phyloP scores from a whole-genome alignment of 2,888 invertebrate species.

The Ametastegia equiseti region DNA sequence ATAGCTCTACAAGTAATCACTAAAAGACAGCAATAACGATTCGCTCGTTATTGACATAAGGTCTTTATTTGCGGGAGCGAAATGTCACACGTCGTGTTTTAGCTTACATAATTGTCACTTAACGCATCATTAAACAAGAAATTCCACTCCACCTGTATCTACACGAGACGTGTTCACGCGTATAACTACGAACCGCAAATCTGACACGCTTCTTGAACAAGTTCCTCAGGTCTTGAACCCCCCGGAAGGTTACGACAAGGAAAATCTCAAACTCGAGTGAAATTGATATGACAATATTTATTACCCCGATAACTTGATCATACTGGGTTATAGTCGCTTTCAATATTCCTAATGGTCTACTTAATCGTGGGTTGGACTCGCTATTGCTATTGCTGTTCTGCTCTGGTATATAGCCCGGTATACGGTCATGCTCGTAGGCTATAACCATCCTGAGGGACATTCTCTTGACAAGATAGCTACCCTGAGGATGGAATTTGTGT shows the following conservation, averaged over 20 bases:
- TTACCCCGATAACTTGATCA: background rate
- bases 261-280: background rate
- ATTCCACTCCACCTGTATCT: slow-evolving; percentile 4
- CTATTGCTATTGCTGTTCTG: background rate
- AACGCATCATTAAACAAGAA: slow-evolving; percentile 18
- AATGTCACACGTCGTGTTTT: background rate
- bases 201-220: background rate
- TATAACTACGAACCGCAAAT: slow-evolving; percentile 4
- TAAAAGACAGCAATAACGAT: background rate
- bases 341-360: background rate
- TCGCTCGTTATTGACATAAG: background rate
- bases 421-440: background rate
- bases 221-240: background rate
- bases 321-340: background rate
- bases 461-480: background rate
- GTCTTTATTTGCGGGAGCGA: background rate
- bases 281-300: background rate
- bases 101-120: background rate
- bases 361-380: background rate
- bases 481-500: background rate
- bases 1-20: background rate
- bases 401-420: background rate
- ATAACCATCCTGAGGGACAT: background rate
- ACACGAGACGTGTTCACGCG: background rate
- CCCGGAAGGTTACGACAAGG: background rate